These are phyloP conservation scores for Pentamera pediparva DNA, from an alignment of 53 echinoderm and acorn worm species.

Conservation along the genomic window DNA sequence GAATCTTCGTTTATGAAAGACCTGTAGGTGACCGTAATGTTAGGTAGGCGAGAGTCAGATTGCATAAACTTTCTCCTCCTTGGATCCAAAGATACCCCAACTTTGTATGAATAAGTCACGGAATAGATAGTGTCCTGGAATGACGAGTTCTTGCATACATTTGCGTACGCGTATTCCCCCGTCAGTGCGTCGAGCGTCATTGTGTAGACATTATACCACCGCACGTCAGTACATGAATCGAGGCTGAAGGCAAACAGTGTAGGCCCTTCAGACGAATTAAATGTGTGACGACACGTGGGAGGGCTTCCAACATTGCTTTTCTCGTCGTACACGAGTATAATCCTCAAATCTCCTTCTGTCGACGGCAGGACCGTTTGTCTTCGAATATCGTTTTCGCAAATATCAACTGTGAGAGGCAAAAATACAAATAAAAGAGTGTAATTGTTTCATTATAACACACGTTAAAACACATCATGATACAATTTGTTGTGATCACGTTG, in stretches of 20 bases:
- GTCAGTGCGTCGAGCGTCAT: not conserved
- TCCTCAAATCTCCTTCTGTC: constrained; percentile 14
- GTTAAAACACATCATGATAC: too few relatives aligned
- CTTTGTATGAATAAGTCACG: constrained; percentile 29
- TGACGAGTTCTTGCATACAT: too few relatives aligned
- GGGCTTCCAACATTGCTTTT: not conserved
- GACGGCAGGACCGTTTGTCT: constrained; percentile 14
- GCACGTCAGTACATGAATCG: constrained; percentile 6
- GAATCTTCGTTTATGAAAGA: constrained; percentile 18
- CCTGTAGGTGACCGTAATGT: constrained; percentile 9
- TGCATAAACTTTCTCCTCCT: not conserved
- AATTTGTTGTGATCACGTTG: too few relatives aligned
- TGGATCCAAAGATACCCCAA: constrained; percentile 9
- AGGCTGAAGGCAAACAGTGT: constrained; percentile 2
- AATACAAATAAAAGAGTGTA: not conserved
- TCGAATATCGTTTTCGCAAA: constrained; percentile 17
- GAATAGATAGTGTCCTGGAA: constrained; percentile 27
- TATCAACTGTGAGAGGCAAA: constrained; percentile 3
- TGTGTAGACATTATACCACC: not conserved
- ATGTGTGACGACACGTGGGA: not conserved
- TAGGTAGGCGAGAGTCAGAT: constrained; percentile 1
- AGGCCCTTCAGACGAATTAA: constrained; percentile 13
- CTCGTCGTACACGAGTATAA: constrained; percentile 14
- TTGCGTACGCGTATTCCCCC: too few relatives aligned
- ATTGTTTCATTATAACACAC: too few relatives aligned